A percentile compares a stretch with the other conserved stretches of the same genome.
Conservation (phyloP, 2,888 invertebrate genomes). For the Psylliodes chrysocephalus region DNA sequence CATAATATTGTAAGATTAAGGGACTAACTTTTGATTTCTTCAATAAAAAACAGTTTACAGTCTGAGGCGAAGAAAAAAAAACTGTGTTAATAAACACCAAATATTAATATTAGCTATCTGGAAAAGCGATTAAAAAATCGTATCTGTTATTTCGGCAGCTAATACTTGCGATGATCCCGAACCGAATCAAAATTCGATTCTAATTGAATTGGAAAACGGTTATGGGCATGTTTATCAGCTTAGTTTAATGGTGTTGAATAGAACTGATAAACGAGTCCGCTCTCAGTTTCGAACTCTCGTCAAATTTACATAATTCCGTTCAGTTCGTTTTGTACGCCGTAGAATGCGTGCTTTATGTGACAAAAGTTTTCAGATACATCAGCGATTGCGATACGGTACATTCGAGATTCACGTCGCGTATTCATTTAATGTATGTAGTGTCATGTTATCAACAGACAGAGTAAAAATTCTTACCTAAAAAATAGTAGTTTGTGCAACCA, state of each 20-base stretch:
- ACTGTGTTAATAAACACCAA: too few species aligned
- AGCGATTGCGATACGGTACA: not conserved
- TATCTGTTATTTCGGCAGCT: not conserved
- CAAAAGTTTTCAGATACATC: slow-evolving; percentile 17
- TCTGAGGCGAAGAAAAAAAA: too few species aligned
- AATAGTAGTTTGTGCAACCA: too few species aligned
- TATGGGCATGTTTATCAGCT: slow-evolving; percentile 39
- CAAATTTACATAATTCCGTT: slow-evolving; percentile 39
- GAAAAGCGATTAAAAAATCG: slow-evolving; percentile 2
- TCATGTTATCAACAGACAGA: too few species aligned
- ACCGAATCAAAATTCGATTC: slow-evolving; percentile 29
- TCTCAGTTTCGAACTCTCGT: slow-evolving; percentile 24
- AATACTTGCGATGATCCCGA: slow-evolving; percentile 9
- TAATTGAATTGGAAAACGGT: slow-evolving; percentile 39
- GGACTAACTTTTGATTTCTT: too few species aligned
- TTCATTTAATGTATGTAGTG: not conserved
- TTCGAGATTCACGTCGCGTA: not conserved
- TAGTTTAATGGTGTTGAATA: slow-evolving; percentile 38
- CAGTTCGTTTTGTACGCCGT: slow-evolving; percentile 9
- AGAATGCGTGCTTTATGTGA: slow-evolving; percentile 1
- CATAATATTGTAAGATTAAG: too few species aligned
- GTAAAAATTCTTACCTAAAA: too few species aligned
- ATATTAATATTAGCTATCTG: too few species aligned
- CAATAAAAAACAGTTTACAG: too few species aligned
- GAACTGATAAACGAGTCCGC: slow-evolving; percentile 24